These are phyloP conservation scores for Tetrapedia diversipes DNA, from an alignment of 2,888 invertebrate genomes.

Conservation along the genomic window DNA sequence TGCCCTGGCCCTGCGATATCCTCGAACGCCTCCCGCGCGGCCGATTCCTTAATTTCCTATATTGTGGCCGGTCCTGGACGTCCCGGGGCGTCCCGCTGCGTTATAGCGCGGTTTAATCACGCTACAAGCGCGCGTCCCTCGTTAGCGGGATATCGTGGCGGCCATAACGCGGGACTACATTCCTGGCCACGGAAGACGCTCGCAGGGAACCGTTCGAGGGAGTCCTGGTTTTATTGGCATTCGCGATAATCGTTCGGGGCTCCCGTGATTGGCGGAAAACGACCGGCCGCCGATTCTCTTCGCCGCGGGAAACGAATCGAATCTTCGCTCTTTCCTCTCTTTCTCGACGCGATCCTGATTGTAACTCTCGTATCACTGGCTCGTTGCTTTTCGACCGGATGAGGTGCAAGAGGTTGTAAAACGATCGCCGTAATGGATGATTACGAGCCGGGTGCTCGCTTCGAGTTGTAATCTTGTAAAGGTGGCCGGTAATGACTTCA, in stretches of 20 bases:
- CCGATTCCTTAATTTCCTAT: constrained; percentile 78
- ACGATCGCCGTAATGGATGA: background rate
- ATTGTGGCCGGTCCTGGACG: constrained; percentile 72
- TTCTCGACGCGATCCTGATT: background rate
- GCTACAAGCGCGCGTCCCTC: constrained; percentile 81
- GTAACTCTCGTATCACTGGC: background rate
- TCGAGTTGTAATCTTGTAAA: background rate
- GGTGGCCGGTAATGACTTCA: background rate
- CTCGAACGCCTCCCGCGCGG: constrained; percentile 42
- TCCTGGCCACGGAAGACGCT: constrained; percentile 66
- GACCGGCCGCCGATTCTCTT: constrained; percentile 32
- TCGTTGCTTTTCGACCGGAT: background rate
- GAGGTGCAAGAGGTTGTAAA: constrained; percentile 13
- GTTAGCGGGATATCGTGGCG: constrained; percentile 81
- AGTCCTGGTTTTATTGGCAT: constrained; percentile 46
- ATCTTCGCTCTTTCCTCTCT: background rate
- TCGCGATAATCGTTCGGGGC: constrained; percentile 47
- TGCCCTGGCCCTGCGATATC: constrained; percentile 16
- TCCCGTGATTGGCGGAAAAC: constrained; percentile 48
- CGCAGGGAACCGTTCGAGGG: constrained; percentile 5
- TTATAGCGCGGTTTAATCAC: constrained; percentile 82
- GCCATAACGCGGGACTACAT: constrained; percentile 80
- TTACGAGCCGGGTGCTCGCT: background rate
- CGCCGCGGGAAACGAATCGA: constrained; percentile 35
- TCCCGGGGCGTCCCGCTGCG: constrained; percentile 77